A percentile compares a stretch with the other conserved stretches of the same genome.
Conservation (phyloP, 2,113 vertebrate genomes). For the Thymallus thymallus region DNA sequence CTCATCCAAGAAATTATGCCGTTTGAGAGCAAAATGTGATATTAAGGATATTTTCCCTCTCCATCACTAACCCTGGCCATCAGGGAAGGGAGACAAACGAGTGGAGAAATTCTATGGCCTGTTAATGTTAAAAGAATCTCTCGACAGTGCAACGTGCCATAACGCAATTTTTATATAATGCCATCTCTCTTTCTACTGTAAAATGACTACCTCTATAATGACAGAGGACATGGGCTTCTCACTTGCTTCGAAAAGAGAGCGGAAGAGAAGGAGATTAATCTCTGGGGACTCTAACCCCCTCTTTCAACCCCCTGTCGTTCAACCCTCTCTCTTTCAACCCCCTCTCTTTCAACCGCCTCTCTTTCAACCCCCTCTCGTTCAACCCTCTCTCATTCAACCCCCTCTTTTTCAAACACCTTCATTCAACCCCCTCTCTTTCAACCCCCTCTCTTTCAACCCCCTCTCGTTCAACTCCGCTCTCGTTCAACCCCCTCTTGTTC, state of each 20-base stretch:
- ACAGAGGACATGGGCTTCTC: conserved; percentile 26
- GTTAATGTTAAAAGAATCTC: conserved; percentile 68
- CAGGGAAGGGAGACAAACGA: conserved; percentile 45
- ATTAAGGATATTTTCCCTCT: conserved; percentile 71
- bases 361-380: conserved; percentile 22
- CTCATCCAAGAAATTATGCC: conserved; percentile 66
- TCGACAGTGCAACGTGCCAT: conserved; percentile 54
- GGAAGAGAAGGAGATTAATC: conserved; percentile 6
- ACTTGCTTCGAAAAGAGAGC: conserved; percentile 32
- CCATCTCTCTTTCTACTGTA: conserved; percentile 27
- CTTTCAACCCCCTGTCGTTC: no score
- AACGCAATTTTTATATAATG: conserved; percentile 43
- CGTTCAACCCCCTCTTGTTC: conserved; percentile 25
- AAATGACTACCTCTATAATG: conserved; percentile 36
- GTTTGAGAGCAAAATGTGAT: conserved; percentile 70
- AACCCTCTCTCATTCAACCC: conserved; percentile 26
- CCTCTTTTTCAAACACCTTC: no score
- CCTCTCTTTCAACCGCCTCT: conserved; percentile 21
- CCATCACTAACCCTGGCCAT: conserved; percentile 43
- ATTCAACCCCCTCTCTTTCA: no score
- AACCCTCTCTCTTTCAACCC: conserved; percentile 29
- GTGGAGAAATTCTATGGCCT: conserved; percentile 67
- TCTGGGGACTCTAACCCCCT: conserved; percentile 43
- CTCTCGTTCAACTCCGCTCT: no score
- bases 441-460: conserved; percentile 22